phyloP scores from a whole-genome alignment of 2,888 invertebrate genomes.

The Pyrgus malvae region DNA sequence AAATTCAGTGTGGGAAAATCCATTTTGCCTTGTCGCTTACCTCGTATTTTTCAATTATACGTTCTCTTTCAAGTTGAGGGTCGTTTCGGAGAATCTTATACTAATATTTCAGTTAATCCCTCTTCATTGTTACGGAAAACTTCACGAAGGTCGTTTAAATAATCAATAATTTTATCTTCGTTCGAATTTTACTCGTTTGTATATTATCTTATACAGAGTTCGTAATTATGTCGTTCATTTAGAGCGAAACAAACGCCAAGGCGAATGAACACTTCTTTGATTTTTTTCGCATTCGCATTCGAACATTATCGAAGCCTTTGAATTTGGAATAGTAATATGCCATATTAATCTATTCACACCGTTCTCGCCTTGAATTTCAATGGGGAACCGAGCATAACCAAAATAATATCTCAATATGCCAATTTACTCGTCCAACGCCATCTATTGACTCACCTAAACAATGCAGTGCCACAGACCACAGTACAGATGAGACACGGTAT shows the following conservation, averaged over 20 bases:
- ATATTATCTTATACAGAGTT: no score
- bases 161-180: neutral
- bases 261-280: no score
- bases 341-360: slow-evolving; percentile 4
- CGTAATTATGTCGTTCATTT: no score
- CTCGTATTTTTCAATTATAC: neutral
- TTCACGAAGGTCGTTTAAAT: neutral
- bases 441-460: slow-evolving; percentile 53
- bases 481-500: neutral
- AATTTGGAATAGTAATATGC: neutral
- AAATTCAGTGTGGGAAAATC: neutral
- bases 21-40: neutral
- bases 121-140: neutral
- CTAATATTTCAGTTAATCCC: neutral
- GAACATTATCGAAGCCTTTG: no score
- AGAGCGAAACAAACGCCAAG: no score
- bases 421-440: slow-evolving; percentile 66
- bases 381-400: slow-evolving; percentile 44
- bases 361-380: slow-evolving; percentile 42
- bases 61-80: neutral
- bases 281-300: neutral
- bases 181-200: neutral
- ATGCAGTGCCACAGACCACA: slow-evolving; percentile 9
- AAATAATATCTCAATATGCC: slow-evolving; percentile 62
- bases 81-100: neutral